Base-by-base conservation (phyloP, 2,113 vertebrate species). In the Oostethus manadensis region DNA sequence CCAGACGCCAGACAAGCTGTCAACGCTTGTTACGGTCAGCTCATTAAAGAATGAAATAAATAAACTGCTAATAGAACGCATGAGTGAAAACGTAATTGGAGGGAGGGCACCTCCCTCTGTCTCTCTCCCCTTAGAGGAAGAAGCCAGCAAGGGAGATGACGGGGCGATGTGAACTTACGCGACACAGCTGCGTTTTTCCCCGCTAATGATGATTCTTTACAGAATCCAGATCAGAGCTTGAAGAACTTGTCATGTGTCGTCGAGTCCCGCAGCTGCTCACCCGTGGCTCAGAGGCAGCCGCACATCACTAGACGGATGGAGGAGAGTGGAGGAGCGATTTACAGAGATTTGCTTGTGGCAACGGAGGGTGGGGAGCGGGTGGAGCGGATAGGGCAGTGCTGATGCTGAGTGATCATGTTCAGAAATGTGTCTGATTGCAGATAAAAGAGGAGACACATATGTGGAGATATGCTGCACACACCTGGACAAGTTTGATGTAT, bases 201-300 rank as follows among this genome's bases (percentile, higher is more conserved):
- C 66, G 69, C 74, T 87, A 86, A 86, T 84, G 85, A 87, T 83
- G 85, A 87, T 83, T 85, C 79, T 83, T 82, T 82, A 76, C 79
- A 79, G 77, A 60, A 82, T 82, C 64, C 20, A 60, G 79, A 87
- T 86, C 74, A 82, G 79, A 80, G 82, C 76, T 55, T 21, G 66
- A 72, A 64, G 68, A 73, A 71, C 78, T 84, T 77, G 83, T 85
- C 81, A 85, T 74, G 79, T 82, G 86, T 81, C 81, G 75, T 55
- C 23, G 77, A 75, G 68, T 40, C 73, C 62, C 58, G 64, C 80
- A 70, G 69, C 73, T 66, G 56, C 74, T 16, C 62, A 11, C 56
- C 57, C 58, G 51, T 58, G 6, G 64, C 66, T 73, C 60, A 11
- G 29, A 75, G 70, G 57, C 62, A 74, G 71, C 56, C 0, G 43